Conservation (phyloP, 35 echinoderm and acorn worm genomes). For the Eucidaris tribuloides region DNA sequence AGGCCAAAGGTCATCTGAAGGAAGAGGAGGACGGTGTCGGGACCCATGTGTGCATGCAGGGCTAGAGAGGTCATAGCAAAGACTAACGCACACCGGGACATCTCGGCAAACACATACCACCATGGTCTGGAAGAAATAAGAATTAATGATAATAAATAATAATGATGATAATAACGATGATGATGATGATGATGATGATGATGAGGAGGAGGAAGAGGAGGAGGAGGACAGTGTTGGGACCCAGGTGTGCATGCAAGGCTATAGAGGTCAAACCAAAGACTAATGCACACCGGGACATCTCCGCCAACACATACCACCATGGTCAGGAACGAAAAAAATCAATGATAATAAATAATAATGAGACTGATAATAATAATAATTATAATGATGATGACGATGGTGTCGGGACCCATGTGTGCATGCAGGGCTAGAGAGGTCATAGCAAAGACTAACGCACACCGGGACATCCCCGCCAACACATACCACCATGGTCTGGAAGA, state of each 20-base stretch:
- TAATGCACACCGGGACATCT: conserved; percentile 5
- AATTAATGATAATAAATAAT: not conserved
- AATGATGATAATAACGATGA: not conserved
- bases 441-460: conserved; percentile 3
- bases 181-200: not conserved
- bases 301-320: conserved; percentile 9
- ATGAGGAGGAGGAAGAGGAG: not conserved
- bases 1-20: conserved; percentile 1
- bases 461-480: not conserved
- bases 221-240: not conserved
- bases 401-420: not conserved
- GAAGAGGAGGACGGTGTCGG: not conserved
- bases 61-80: conserved; percentile 1
- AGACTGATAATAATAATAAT: no score
- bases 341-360: no score
- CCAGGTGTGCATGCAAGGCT: not conserved
- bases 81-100: not conserved
- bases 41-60: not conserved
- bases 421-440: not conserved
- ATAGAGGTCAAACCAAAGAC: not conserved
- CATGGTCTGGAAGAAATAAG: not conserved
- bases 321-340: not conserved
- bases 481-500: conserved; percentile 5
- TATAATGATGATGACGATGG: no score
- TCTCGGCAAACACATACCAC: conserved; percentile 19